Percentiles rank a stretch among this genome's conserved stretches.
phyloP scores from a whole-genome alignment of 2,888 invertebrate species.

The Prenolepis imparis region DNA sequence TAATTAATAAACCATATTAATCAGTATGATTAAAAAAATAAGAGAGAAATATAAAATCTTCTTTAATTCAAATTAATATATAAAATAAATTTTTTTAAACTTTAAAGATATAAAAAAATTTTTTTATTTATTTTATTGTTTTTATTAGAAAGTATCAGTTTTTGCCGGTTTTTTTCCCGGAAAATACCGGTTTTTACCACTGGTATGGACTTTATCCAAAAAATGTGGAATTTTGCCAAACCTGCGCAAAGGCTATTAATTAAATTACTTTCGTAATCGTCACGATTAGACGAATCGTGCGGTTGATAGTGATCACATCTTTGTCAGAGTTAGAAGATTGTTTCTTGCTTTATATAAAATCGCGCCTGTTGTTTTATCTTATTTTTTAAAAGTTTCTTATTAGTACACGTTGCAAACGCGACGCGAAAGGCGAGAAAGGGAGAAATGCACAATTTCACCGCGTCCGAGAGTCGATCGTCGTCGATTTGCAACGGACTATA shows the following conservation, averaged over 20 bases:
- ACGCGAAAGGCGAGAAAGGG: slow-evolving; percentile 13
- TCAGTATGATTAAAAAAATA: too few relatives aligned
- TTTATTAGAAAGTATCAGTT: too few relatives aligned
- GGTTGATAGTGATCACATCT: neutral
- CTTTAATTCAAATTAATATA: too few relatives aligned
- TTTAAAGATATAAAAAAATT: too few relatives aligned
- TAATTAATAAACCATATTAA: too few relatives aligned
- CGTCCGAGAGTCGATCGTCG: slow-evolving; percentile 16
- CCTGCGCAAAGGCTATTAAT: neutral
- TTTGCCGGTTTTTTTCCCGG: too few relatives aligned
- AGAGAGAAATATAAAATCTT: too few relatives aligned
- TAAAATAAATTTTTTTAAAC: too few relatives aligned
- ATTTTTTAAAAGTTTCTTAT: neutral
- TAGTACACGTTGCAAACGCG: neutral
- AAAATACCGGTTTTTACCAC: too few relatives aligned
- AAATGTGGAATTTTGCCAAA: too few relatives aligned
- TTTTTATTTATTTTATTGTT: too few relatives aligned
- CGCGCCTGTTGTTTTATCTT: neutral
- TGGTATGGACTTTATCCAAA: too few relatives aligned
- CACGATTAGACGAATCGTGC: neutral
- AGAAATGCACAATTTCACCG: slow-evolving; percentile 38
- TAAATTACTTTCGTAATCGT: neutral
- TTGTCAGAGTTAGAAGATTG: neutral
- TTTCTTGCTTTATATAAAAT: neutral
- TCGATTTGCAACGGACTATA: slow-evolving; percentile 51